These are phyloP conservation scores for Copidosoma aretas DNA, from an alignment of 2,888 invertebrate species.

Conservation along the genomic window DNA sequence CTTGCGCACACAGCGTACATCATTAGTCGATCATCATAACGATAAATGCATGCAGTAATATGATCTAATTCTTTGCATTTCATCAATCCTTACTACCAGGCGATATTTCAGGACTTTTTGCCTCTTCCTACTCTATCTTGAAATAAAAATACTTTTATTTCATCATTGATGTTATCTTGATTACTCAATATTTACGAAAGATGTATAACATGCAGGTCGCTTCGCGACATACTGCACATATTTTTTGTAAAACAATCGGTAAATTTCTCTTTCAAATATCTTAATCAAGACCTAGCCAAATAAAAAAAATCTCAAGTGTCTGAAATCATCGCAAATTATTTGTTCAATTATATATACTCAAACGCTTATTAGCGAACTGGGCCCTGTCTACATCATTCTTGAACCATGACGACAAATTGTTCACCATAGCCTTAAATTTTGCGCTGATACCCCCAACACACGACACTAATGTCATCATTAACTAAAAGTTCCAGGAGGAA, in stretches of 20 bases:
- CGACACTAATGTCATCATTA: conserved; percentile 13
- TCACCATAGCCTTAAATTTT: conserved; percentile 32
- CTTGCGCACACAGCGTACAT: conserved; percentile 31
- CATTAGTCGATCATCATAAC: conserved; percentile 34
- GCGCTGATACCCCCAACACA: conserved; percentile 27
- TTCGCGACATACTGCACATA: conserved; percentile 23
- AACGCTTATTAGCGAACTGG: conserved; percentile 28
- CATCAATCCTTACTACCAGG: conserved; percentile 10
- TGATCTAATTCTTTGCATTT: conserved; percentile 42
- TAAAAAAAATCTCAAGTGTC: conserved; percentile 31
- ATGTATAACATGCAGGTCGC: not conserved
- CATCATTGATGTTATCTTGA: conserved; percentile 14
- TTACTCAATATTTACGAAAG: conserved; percentile 6
- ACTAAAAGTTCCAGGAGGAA: conserved; percentile 33
- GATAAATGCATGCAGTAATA: conserved; percentile 56
- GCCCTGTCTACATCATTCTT: conserved; percentile 26
- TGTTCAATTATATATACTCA: conserved; percentile 23
- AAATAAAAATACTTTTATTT: conserved; percentile 13
- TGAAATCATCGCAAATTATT: conserved; percentile 32
- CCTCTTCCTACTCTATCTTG: not conserved
- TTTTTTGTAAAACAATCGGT: conserved; percentile 26
- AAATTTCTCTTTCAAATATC: conserved; percentile 26
- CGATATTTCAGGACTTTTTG: conserved; percentile 20
- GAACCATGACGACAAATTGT: conserved; percentile 31
- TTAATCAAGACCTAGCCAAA: conserved; percentile 17